phyloP scores from a whole-genome alignment of 2,888 invertebrate species.

The Spicauda simplicius region DNA sequence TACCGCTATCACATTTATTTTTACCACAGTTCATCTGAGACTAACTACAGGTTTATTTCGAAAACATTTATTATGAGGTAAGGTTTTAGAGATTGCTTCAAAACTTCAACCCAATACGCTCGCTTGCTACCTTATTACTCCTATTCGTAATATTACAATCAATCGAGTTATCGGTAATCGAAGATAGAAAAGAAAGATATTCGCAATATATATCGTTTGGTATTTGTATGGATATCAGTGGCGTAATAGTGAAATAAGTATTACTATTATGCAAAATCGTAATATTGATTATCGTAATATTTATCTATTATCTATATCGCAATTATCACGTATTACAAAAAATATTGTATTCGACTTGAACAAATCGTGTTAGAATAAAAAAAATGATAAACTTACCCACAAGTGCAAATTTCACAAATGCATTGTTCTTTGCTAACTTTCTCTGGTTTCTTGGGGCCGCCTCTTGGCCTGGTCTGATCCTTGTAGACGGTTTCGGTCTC shows the following conservation, averaged over 20 bases:
- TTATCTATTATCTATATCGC: not conserved
- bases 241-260: not conserved
- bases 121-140: not conserved
- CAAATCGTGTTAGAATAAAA: not conserved
- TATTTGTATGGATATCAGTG: not conserved
- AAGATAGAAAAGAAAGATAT: not conserved
- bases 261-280: not conserved
- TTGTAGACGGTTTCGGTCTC: constrained; percentile 60
- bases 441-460: constrained; percentile 76
- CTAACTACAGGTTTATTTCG: too few species aligned
- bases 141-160: not conserved
- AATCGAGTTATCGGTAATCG: not conserved
- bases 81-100: too few species aligned
- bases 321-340: not conserved
- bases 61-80: too few species aligned
- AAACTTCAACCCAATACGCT: too few species aligned
- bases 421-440: constrained; percentile 89
- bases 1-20: too few species aligned
- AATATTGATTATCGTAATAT: too few species aligned
- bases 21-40: too few species aligned
- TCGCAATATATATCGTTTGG: not conserved
- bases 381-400: constrained; percentile 88
- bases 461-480: constrained; percentile 71
- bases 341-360: too few species aligned
- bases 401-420: constrained; percentile 95